phyloP scores from a whole-genome alignment of 2,113 vertebrate species.

The Hystrix brachyura region DNA sequence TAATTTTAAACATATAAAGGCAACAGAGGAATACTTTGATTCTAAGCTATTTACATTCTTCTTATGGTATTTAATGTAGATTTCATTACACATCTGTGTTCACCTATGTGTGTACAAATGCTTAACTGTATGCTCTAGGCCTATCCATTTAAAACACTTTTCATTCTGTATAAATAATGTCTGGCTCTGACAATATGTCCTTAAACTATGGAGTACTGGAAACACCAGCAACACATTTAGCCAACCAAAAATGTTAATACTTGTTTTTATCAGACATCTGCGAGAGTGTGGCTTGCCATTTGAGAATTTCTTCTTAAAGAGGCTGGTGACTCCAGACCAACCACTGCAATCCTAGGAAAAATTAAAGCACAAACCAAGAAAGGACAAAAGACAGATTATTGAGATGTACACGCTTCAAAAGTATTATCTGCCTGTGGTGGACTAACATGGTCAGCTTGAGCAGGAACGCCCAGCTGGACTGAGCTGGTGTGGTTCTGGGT shows the following conservation, averaged over 20 bases:
- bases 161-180: neutral
- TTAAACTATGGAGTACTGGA: neutral
- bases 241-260: neutral
- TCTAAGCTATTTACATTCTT: neutral
- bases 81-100: neutral
- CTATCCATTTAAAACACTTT: neutral
- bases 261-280: neutral
- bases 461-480: too few relatives aligned
- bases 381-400: neutral
- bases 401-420: neutral
- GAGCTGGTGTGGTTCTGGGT: too few relatives aligned
- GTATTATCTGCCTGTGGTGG: neutral
- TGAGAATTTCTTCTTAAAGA: slow-evolving; percentile 27
- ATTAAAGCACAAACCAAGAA: slow-evolving; percentile 1
- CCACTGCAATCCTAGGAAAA: neutral
- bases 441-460: too few relatives aligned
- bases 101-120: neutral
- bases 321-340: slow-evolving; percentile 36
- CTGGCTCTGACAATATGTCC: slow-evolving; percentile 7
- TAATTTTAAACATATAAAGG: neutral
- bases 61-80: neutral
- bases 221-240: neutral
- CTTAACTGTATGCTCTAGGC: neutral
- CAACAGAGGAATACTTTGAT: neutral
- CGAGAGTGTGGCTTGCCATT: neutral